Percentiles rank a stretch among this genome's conserved stretches.
Conservation (phyloP, 2,113 vertebrate genomes). For the Parus major region DNA sequence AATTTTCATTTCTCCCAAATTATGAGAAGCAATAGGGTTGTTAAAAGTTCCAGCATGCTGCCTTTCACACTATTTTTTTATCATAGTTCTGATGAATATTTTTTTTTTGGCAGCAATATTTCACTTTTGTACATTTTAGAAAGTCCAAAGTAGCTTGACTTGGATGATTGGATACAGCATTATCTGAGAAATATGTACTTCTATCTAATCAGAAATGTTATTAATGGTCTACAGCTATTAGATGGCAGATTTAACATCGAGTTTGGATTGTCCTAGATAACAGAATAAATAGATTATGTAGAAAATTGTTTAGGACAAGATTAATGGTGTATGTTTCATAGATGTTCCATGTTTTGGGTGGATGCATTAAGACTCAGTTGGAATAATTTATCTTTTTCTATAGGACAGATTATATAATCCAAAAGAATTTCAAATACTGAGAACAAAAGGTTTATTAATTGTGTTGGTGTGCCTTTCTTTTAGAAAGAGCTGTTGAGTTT, state of each 20-base stretch:
- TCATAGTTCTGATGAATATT: background rate
- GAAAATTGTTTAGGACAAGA: background rate
- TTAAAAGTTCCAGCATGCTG: background rate
- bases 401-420: background rate
- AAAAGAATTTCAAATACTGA: background rate
- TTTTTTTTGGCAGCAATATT: background rate
- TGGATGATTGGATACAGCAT: background rate
- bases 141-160: background rate
- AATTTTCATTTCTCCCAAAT: background rate
- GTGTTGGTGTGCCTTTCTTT: background rate
- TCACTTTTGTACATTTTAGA: background rate
- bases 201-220: background rate
- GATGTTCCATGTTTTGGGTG: background rate
- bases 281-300: background rate
- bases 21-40: background rate
- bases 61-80: background rate
- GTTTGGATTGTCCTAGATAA: background rate
- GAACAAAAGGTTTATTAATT: background rate
- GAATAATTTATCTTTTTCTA: background rate
- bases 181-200: background rate
- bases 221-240: background rate
- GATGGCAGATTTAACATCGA: background rate
- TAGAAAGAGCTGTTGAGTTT: background rate
- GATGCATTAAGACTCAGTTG: background rate
- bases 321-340: accelerated